Percentiles rank a stretch among this genome's conserved stretches.
Evolutionary conservation across 2,113 vertebrate species (phyloP).

Genomic region (Salvator merianae): DNA sequence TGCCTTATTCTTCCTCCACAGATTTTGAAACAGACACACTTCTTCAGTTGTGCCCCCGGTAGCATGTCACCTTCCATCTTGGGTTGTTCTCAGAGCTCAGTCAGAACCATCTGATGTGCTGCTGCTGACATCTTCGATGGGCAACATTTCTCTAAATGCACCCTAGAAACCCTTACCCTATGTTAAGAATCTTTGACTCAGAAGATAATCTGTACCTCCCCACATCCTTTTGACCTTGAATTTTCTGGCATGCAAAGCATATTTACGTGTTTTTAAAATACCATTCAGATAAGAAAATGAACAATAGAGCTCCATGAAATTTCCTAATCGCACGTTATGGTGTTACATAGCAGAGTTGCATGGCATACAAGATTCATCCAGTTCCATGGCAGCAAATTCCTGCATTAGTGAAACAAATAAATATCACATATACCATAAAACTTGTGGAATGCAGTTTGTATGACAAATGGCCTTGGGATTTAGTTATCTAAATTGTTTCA

Average conservation of each 20-base stretch:
- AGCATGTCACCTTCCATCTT: background rate
- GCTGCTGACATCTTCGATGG: background rate
- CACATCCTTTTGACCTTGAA: background rate
- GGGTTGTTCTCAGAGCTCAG: background rate
- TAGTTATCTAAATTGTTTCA: slow-evolving; percentile 10
- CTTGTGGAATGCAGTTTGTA: background rate
- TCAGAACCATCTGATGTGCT: background rate
- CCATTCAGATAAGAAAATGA: slow-evolving; percentile 16
- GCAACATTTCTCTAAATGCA: background rate
- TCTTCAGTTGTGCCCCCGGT: background rate
- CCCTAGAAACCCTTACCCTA: background rate
- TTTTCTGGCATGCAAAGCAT: background rate
- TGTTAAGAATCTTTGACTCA: background rate
- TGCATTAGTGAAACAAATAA: background rate
- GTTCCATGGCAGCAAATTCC: background rate
- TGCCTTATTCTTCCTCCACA: background rate
- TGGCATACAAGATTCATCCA: background rate
- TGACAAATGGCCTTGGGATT: background rate
- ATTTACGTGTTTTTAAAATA: slow-evolving; percentile 7
- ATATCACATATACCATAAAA: slow-evolving; percentile 6
- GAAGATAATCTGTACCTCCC: background rate
- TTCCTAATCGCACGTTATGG: background rate
- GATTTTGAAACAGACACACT: background rate
- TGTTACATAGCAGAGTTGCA: background rate
- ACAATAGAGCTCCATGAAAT: slow-evolving; percentile 1